Base-by-base conservation (phyloP, 1,140 invertebrate species). In the Hylaeus anthracinus region DNA sequence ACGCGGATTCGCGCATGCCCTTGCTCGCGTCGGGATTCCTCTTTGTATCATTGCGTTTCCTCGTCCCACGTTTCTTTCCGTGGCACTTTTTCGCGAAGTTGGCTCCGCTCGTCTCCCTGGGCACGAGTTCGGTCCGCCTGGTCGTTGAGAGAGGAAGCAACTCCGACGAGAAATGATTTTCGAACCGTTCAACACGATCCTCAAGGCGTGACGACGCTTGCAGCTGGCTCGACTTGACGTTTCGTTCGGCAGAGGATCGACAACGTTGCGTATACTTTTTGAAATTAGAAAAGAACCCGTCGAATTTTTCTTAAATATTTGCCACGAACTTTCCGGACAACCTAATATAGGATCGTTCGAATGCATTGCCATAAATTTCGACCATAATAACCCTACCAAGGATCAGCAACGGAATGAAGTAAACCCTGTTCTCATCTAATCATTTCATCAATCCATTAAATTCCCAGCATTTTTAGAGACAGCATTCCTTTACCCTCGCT, bases 1-100 rank as follows among this genome's bases (percentile, higher is more conserved):
- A 87, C 86, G 89, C 88, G 90, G 88, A 83, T 88, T 90, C 87
- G 90, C 88, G 90, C 92, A 93, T 91, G 92, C 91, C 87, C 90
- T 90, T 89, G 89, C 84, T 83, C 81, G 81, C 84, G 85, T 84
- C 84, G 79, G 26, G 86, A 85, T 84, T 86, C 75, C 69, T 51
- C 75, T 87, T 83, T 89, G 86, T 81, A 67, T 75, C 69, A 53
- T 8, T 37, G 64, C 67, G 48, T 70, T 75, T 75, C 63, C 26
- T 74, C 74, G 12, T 48, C 12, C 45, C n/a, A 39, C 58, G 56
- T 74, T 80, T 72, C 58, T 61, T 48, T 60, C 55, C 45, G 41
- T 8, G n/a, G 15, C 8, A 5, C n/a, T n/a, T 45, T 45, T 65
- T 48, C 61, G 61, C 12, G 9, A 63, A 14, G 5, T 12, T 26